Conservation (phyloP, 2,113 vertebrate genomes). For the Lutjanus erythropterus region DNA sequence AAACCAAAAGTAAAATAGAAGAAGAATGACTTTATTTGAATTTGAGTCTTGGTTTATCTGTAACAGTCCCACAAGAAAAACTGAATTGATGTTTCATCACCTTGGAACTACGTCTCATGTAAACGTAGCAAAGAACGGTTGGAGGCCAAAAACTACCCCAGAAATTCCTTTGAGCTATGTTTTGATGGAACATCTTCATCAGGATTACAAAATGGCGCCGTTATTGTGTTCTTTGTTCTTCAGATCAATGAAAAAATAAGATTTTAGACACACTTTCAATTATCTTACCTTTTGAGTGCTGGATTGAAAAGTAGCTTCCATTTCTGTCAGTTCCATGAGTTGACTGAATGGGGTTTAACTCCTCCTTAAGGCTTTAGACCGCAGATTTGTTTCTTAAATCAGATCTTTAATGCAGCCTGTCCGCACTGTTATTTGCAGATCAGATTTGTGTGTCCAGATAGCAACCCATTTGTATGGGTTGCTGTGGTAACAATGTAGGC, state of each 20-base stretch:
- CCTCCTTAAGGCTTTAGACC: too few species aligned
- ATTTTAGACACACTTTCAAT: too few species aligned
- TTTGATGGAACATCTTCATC: neutral
- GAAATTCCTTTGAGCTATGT: neutral
- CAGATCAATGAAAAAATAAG: too few species aligned
- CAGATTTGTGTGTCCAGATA: too few species aligned
- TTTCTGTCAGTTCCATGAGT: neutral
- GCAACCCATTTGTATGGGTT: too few species aligned
- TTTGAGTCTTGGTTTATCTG: neutral
- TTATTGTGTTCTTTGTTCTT: neutral
- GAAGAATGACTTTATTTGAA: constrained; percentile 22
- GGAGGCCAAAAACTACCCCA: neutral
- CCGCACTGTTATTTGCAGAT: too few species aligned
- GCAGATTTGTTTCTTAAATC: too few species aligned
- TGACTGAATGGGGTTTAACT: neutral
- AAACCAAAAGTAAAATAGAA: constrained; percentile 23
- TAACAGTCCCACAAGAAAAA: neutral
- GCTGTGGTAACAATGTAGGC: too few species aligned
- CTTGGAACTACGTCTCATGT: neutral
- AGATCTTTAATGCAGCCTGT: too few species aligned
- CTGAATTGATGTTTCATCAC: neutral
- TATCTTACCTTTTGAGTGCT: too few species aligned
- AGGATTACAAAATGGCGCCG: neutral
- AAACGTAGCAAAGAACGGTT: neutral
- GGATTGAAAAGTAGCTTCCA: neutral